Evolutionary conservation across 1,140 invertebrate genomes (phyloP).

Genomic region (Eriosoma lanigerum): DNA sequence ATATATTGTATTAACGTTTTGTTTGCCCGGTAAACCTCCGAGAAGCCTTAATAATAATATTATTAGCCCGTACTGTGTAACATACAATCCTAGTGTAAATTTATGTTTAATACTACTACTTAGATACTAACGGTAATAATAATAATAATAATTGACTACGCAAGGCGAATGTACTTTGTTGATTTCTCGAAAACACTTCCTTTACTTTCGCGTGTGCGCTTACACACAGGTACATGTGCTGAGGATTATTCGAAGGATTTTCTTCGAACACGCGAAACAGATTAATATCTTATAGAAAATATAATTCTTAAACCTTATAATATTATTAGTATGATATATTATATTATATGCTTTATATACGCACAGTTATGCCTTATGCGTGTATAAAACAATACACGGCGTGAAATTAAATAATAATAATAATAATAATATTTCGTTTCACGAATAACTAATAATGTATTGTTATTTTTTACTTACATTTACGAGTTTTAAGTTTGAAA

Average conservation of each 20-base stretch:
- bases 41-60: constrained; percentile 43
- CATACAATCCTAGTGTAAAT: background rate
- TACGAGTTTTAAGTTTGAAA: too few relatives aligned
- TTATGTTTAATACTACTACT: background rate
- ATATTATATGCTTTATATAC: background rate
- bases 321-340: too few relatives aligned
- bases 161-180: background rate
- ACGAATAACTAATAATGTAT: background rate
- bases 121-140: too few relatives aligned
- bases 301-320: too few relatives aligned
- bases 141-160: constrained; percentile 4
- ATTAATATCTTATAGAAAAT: background rate
- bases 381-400: too few relatives aligned
- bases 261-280: background rate
- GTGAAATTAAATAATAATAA: background rate
- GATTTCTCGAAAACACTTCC: constrained; percentile 17
- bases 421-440: background rate
- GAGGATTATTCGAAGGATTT: background rate
- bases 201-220: background rate
- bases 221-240: background rate
- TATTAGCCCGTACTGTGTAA: too few relatives aligned
- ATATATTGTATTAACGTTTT: background rate
- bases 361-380: too few relatives aligned
- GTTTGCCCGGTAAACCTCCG: constrained; percentile 30
- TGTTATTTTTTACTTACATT: too few relatives aligned